These are phyloP conservation scores for Montipora cactus DNA, from an alignment of 64 coral and sea anemone species.

Conservation along the genomic window DNA sequence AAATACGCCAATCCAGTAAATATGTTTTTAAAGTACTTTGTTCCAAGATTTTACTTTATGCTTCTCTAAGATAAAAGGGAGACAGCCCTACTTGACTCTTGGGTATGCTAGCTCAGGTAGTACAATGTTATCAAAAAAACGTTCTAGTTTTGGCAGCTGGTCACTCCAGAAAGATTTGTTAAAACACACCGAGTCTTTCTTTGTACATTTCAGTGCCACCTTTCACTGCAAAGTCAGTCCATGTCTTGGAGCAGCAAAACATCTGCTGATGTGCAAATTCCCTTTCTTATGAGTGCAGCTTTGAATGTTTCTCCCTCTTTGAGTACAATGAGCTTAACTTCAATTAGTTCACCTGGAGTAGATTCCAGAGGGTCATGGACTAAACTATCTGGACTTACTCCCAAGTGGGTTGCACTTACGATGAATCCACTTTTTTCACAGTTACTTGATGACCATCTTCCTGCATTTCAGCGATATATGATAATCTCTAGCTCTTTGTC, in stretches of 20 bases:
- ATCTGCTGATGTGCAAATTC: slow-evolving; percentile 63
- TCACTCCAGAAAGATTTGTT: slow-evolving; percentile 21
- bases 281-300: slow-evolving; percentile 51
- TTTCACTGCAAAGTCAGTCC: slow-evolving; percentile 60
- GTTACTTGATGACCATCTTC: slow-evolving; percentile 43
- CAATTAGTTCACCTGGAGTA: slow-evolving; percentile 5
- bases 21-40: too few species aligned
- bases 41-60: too few species aligned
- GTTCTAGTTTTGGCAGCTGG: slow-evolving; percentile 34
- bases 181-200: slow-evolving; percentile 40
- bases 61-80: not conserved
- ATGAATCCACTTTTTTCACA: slow-evolving; percentile 58
- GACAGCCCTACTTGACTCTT: not conserved
- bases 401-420: slow-evolving; percentile 36
- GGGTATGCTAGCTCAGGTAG: slow-evolving; percentile 28
- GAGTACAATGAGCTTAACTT: slow-evolving; percentile 30
- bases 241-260: slow-evolving; percentile 32
- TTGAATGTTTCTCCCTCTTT: slow-evolving; percentile 13
- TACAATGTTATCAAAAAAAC: slow-evolving; percentile 27
- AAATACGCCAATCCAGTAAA: too few species aligned
- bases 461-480: slow-evolving; percentile 32
- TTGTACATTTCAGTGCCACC: slow-evolving; percentile 44
- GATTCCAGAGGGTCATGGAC: slow-evolving; percentile 24
- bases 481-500: slow-evolving; percentile 42
- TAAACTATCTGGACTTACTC: slow-evolving; percentile 45